Conservation (phyloP, 2,888 invertebrate genomes). For the Drosophila picticornis region DNA sequence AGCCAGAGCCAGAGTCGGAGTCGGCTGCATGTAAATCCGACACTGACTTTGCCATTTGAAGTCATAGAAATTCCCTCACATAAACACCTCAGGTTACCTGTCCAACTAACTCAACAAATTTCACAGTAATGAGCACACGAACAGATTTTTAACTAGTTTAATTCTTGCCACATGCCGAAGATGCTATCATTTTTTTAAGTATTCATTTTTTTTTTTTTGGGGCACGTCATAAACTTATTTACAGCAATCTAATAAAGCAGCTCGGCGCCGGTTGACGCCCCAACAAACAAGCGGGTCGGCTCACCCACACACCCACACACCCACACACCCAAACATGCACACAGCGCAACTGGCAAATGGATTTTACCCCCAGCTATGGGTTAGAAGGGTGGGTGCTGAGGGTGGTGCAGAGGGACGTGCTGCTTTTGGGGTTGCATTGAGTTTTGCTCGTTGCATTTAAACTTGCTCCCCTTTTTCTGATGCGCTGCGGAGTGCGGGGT, state of each 20-base stretch:
- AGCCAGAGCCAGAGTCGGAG: not conserved
- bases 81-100: conserved; percentile 19
- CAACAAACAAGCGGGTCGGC: conserved; percentile 19
- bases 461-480: conserved; percentile 75
- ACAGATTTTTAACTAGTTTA: conserved; percentile 22
- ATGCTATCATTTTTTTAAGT: conserved; percentile 6
- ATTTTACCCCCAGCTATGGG: conserved; percentile 39
- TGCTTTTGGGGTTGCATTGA: conserved; percentile 78
- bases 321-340: not conserved
- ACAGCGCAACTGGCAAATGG: conserved; percentile 47
- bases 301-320: conserved; percentile 1
- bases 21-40: conserved; percentile 46
- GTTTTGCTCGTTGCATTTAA: conserved; percentile 81
- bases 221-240: conserved; percentile 74
- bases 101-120: conserved; percentile 18
- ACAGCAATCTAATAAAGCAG: conserved; percentile 77
- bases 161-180: conserved; percentile 26
- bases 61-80: conserved; percentile 70
- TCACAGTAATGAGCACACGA: conserved; percentile 28
- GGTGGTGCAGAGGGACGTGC: conserved; percentile 7
- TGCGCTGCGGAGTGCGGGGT: conserved; percentile 5
- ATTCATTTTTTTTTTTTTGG: conserved; percentile 44
- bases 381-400: not conserved
- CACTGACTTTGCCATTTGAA: conserved; percentile 52
- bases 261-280: conserved; percentile 74